Percentiles rank a stretch among this genome's conserved stretches.
Conservation (phyloP, 2,888 invertebrate genomes). For the Eustalomyia histrio region DNA sequence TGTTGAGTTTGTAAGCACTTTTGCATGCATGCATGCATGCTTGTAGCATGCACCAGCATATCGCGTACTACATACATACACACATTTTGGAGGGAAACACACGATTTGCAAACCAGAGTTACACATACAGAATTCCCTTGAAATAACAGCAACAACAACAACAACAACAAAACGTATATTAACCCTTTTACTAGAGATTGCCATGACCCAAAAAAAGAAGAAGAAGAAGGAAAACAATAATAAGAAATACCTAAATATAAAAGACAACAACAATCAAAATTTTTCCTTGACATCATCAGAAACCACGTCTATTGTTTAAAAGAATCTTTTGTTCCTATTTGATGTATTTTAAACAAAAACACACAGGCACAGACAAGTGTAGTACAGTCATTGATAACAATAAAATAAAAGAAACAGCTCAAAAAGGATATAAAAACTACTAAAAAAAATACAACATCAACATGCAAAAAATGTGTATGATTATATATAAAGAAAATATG, state of each 20-base stretch:
- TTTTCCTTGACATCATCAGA: slow-evolving; percentile 62
- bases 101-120: slow-evolving; percentile 27
- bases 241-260: slow-evolving; percentile 11
- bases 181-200: slow-evolving; percentile 52
- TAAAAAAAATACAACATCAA: slow-evolving; percentile 39
- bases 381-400: too few species aligned
- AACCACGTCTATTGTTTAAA: slow-evolving; percentile 40
- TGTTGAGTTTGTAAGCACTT: slow-evolving; percentile 45
- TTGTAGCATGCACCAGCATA: not conserved
- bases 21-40: slow-evolving; percentile 34
- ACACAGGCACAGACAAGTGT: not conserved
- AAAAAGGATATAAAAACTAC: not conserved
- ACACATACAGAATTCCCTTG: slow-evolving; percentile 50
- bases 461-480: slow-evolving; percentile 30
- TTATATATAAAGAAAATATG: too few species aligned
- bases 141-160: slow-evolving; percentile 56
- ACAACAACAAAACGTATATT: slow-evolving; percentile 56
- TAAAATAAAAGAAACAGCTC: not conserved
- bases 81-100: slow-evolving; percentile 62
- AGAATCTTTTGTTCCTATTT: slow-evolving; percentile 14
- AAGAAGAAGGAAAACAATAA: slow-evolving; percentile 28
- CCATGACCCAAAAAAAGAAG: slow-evolving; percentile 58
- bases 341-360: not conserved
- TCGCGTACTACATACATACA: too few species aligned
- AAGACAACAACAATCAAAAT: slow-evolving; percentile 45